Evolutionary conservation across 1,140 invertebrate species (phyloP).

Genomic region (Sinonovacula constricta): DNA sequence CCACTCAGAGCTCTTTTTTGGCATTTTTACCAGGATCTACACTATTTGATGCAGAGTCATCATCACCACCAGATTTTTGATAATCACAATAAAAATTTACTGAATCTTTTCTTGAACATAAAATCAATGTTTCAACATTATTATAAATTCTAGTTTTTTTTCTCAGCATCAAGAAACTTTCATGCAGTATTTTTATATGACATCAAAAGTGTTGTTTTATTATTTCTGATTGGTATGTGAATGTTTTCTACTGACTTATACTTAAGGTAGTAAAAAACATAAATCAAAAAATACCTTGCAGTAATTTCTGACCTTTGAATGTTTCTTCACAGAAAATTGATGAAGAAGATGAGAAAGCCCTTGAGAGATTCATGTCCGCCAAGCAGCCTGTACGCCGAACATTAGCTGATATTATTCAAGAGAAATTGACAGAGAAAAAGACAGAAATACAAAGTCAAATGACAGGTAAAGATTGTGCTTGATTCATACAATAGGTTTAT

Average conservation of each 20-base stretch:
- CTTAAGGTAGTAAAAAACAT: background rate
- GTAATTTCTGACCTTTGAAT: background rate
- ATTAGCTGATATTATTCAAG: slow-evolving; percentile 93
- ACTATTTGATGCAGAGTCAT: too few species aligned
- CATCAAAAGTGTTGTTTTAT: background rate
- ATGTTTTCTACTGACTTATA: background rate
- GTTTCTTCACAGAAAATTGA: slow-evolving; percentile 83
- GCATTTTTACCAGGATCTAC: too few species aligned
- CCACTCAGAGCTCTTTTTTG: too few species aligned
- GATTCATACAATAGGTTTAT: too few species aligned
- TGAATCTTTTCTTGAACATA: too few species aligned
- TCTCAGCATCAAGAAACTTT: background rate
- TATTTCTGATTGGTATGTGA: background rate
- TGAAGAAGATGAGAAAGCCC: slow-evolving; percentile 91
- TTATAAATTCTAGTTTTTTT: too few species aligned
- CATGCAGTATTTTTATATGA: background rate
- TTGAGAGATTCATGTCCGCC: slow-evolving; percentile 90
- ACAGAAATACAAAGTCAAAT: slow-evolving; percentile 93
- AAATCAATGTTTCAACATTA: too few species aligned
- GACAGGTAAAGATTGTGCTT: slow-evolving; percentile 81
- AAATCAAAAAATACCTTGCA: background rate
- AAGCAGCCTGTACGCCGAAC: slow-evolving; percentile 84
- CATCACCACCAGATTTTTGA: too few species aligned
- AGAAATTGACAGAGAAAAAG: slow-evolving; percentile 95
- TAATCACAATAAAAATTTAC: too few species aligned